phyloP scores from a whole-genome alignment of 2,888 invertebrate species.

The Megaustenia siamemsis region DNA sequence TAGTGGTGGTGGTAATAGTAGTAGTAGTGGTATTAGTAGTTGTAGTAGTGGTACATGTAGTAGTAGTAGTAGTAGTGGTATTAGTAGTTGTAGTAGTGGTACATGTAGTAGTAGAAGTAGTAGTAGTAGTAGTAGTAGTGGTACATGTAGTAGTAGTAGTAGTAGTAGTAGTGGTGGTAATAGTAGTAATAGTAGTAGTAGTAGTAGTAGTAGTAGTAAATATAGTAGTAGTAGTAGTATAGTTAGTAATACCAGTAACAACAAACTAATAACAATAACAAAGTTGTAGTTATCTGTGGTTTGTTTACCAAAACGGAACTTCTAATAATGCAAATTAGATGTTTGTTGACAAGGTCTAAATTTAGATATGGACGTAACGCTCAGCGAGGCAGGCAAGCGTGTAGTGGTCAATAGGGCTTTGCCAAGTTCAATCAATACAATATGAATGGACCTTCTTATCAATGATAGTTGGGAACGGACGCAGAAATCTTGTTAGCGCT shows the following conservation, averaged over 20 bases:
- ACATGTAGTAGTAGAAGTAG: neutral
- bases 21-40: neutral
- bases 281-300: too few relatives aligned
- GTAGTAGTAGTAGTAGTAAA: conserved; percentile 41
- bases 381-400: too few relatives aligned
- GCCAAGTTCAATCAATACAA: too few relatives aligned
- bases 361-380: too few relatives aligned
- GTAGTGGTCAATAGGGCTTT: too few relatives aligned
- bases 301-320: too few relatives aligned
- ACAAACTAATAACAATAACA: too few relatives aligned
- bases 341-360: too few relatives aligned
- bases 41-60: neutral
- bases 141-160: conserved; percentile 29
- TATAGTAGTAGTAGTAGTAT: conserved; percentile 38
- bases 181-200: conserved; percentile 42
- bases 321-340: too few relatives aligned
- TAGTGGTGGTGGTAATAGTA: conserved; percentile 24
- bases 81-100: neutral
- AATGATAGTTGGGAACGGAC: too few relatives aligned
- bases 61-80: neutral
- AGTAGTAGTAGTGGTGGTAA: conserved; percentile 43
- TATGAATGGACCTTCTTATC: too few relatives aligned
- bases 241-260: neutral
- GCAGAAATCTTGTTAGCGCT: too few relatives aligned
- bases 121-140: neutral